These are phyloP conservation scores for Echinops telfairi DNA, from an alignment of 2,113 vertebrate species.

Conservation along the genomic window DNA sequence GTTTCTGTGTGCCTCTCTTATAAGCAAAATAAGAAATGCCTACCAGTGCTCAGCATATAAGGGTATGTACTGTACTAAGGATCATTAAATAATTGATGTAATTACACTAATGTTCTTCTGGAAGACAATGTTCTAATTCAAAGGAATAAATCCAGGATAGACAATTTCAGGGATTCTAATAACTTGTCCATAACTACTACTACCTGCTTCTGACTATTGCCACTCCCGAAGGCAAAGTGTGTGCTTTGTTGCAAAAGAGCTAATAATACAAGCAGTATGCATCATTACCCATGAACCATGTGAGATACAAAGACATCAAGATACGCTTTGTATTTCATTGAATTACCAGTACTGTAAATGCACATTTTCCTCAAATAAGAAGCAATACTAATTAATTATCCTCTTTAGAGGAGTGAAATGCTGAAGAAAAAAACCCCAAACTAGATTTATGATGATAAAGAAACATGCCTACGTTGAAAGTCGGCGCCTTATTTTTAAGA, in stretches of 20 bases:
- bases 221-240: neutral
- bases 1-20: neutral
- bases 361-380: neutral
- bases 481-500: slow-evolving; percentile 10
- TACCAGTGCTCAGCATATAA: neutral
- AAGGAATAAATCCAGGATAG: neutral
- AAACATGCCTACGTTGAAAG: slow-evolving; percentile 13
- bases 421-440: neutral
- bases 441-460: slow-evolving; percentile 9
- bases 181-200: neutral
- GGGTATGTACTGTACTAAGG: neutral
- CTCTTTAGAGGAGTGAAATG: neutral
- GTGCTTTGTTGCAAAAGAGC: neutral
- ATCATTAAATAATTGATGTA: neutral
- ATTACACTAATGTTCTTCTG: neutral
- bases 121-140: neutral
- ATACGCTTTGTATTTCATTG: slow-evolving; percentile 26
- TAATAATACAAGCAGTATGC: neutral
- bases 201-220: neutral
- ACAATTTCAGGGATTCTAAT: neutral
- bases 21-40: neutral
- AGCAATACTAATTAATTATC: neutral
- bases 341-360: neutral
- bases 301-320: neutral
- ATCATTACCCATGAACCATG: neutral